Evolutionary conservation across 2,888 invertebrate species (phyloP).

Genomic region (Metopia argyrocephala): DNA sequence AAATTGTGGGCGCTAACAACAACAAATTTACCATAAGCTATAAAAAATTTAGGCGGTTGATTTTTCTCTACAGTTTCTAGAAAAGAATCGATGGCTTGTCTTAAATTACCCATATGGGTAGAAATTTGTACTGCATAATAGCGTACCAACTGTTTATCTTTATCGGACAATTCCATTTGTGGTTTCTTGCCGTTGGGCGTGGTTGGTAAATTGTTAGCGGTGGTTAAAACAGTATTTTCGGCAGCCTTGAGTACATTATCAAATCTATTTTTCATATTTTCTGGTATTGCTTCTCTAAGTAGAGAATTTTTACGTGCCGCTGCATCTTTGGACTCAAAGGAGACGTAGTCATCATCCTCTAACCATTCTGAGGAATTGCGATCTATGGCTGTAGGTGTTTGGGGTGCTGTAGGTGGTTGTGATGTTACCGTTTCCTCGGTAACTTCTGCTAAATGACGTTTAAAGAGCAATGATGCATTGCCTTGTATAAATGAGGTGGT

Average conservation of each 20-base stretch:
- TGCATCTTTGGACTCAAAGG: constrained; percentile 87
- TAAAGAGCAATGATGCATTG: constrained; percentile 88
- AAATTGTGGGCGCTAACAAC: constrained; percentile 95
- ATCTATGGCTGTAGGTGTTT: constrained; percentile 42
- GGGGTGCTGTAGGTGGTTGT: constrained; percentile 28
- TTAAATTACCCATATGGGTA: constrained; percentile 90
- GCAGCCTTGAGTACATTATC: constrained; percentile 87
- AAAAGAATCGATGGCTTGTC: constrained; percentile 95
- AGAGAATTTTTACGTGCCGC: constrained; percentile 86
- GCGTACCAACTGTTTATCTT: constrained; percentile 89
- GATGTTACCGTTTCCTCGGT: constrained; percentile 35
- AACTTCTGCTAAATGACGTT: constrained; percentile 77
- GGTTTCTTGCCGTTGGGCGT: constrained; percentile 65
- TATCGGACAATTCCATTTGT: constrained; percentile 81
- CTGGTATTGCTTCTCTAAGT: constrained; percentile 85
- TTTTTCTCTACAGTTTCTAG: constrained; percentile 94
- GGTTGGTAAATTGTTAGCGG: constrained; percentile 74
- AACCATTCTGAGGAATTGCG: constrained; percentile 80
- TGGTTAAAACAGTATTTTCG: constrained; percentile 82
- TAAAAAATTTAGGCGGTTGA: constrained; percentile 94
- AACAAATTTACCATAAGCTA: constrained; percentile 96
- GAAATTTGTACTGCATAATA: constrained; percentile 94
- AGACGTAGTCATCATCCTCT: constrained; percentile 95
- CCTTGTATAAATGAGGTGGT: constrained; percentile 94
- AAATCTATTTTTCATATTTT: constrained; percentile 85